Conservation (phyloP, 1,140 invertebrate genomes). For the Saccostrea echinata region DNA sequence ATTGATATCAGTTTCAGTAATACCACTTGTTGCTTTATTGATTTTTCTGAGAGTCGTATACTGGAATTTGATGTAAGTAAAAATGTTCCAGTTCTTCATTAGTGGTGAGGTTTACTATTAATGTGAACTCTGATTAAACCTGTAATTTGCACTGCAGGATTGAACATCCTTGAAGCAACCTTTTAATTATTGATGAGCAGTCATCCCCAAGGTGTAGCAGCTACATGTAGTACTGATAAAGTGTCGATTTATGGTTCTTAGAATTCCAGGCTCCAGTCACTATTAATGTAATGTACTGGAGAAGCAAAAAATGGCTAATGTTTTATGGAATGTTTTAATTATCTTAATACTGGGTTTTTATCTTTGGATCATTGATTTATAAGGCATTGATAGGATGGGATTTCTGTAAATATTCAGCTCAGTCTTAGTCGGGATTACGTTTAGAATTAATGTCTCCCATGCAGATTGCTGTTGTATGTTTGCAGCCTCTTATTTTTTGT, state of each 20-base stretch:
- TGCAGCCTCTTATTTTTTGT: not conserved
- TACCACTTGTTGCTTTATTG: too few relatives aligned
- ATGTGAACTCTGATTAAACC: constrained; percentile 34
- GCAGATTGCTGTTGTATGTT: not conserved
- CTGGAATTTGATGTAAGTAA: too few relatives aligned
- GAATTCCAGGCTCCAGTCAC: not conserved
- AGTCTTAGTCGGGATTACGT: not conserved
- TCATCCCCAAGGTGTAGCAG: not conserved
- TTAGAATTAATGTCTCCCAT: not conserved
- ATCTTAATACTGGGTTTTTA: constrained; percentile 22
- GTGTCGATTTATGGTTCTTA: constrained; percentile 14
- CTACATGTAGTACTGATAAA: constrained; percentile 14
- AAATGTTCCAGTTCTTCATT: too few relatives aligned
- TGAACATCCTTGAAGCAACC: constrained; percentile 28
- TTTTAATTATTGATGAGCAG: constrained; percentile 37
- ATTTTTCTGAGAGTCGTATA: too few relatives aligned
- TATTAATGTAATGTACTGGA: constrained; percentile 13
- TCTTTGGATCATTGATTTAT: constrained; percentile 7
- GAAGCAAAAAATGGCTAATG: not conserved
- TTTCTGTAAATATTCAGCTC: not conserved
- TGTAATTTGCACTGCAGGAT: constrained; percentile 15
- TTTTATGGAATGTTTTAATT: constrained; percentile 30
- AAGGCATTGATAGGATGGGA: not conserved
- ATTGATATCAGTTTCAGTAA: too few relatives aligned
- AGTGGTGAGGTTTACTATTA: not conserved